phyloP scores from a whole-genome alignment of 53 echinoderm and acorn worm species.

The Luidia sarsii region DNA sequence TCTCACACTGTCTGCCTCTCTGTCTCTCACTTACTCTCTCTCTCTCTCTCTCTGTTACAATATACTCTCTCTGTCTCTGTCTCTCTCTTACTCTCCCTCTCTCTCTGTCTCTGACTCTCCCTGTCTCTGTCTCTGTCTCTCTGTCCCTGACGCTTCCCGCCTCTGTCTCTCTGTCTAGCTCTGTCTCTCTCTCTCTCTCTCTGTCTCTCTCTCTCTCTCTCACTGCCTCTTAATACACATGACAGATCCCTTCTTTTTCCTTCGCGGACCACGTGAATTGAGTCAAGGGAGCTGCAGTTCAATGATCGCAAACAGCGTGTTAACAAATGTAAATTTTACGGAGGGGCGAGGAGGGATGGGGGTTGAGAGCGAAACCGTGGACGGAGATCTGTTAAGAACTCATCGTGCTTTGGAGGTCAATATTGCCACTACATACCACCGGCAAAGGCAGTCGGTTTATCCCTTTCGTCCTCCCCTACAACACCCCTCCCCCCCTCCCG shows the following conservation, averaged over 20 bases:
- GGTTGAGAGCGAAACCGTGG: neutral
- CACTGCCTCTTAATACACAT: slow-evolving; percentile 9
- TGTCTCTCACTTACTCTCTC: neutral
- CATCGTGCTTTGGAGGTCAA: slow-evolving; percentile 7
- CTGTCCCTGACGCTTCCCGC: neutral
- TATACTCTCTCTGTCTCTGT: neutral
- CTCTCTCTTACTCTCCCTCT: neutral
- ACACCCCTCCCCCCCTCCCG: no score
- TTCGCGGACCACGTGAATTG: neutral
- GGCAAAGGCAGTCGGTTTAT: no score
- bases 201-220: neutral
- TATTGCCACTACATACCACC: slow-evolving; percentile 34
- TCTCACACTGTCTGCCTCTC: no score
- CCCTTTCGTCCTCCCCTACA: no score
- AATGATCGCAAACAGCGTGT: slow-evolving; percentile 33
- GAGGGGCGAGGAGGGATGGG: no score
- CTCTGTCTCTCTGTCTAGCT: neutral
- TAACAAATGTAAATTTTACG: slow-evolving; percentile 44
- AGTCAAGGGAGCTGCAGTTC: neutral
- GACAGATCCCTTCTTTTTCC: slow-evolving; percentile 5
- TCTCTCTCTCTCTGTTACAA: neutral
- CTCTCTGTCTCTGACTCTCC: no score
- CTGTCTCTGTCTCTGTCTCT: neutral
- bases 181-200: neutral
- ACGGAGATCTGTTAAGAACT: slow-evolving; percentile 13